Conservation (phyloP, 1,140 invertebrate genomes). For the Oryzaephilus surinamensis region DNA sequence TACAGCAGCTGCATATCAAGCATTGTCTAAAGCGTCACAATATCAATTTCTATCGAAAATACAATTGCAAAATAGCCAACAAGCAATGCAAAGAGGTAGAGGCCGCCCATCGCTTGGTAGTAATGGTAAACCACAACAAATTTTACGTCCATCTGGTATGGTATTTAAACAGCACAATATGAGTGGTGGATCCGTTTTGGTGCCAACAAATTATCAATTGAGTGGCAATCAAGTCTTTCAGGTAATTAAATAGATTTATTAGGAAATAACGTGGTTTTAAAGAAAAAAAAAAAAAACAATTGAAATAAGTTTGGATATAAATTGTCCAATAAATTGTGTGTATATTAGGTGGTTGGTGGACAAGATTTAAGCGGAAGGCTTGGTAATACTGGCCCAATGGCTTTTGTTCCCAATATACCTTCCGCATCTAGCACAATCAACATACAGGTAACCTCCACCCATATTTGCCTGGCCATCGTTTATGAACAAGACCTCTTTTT, state of each 20-base stretch:
- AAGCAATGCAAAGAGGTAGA: conserved; percentile 30
- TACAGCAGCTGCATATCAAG: conserved; percentile 34
- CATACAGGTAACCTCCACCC: conserved; percentile 29
- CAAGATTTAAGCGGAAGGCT: conserved; percentile 35
- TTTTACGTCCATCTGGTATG: conserved; percentile 36
- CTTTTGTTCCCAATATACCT: conserved; percentile 44
- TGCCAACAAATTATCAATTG: conserved; percentile 48
- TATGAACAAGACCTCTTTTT: no score
- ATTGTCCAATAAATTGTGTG: no score
- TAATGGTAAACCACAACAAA: conserved; percentile 3
- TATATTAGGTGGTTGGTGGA: conserved; percentile 36
- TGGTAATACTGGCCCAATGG: conserved; percentile 40
- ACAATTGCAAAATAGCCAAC: conserved; percentile 12
- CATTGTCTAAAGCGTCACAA: conserved; percentile 36
- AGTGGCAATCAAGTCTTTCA: conserved; percentile 51
- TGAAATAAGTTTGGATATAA: conserved; percentile 20
- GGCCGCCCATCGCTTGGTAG: conserved; percentile 33
- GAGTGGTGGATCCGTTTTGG: conserved; percentile 38
- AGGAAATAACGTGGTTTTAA: no score
- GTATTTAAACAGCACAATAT: conserved; percentile 47
- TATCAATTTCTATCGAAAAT: conserved; percentile 14
- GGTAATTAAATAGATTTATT: conserved; percentile 34
- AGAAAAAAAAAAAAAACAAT: no score
- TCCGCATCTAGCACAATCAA: conserved; percentile 30
- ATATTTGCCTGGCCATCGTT: conserved; percentile 4